A percentile compares a stretch with the other conserved stretches of the same genome.
Evolutionary conservation across 2,797 vertebrate species (phyloP).

Genomic region (Calcarius lapponicus): DNA sequence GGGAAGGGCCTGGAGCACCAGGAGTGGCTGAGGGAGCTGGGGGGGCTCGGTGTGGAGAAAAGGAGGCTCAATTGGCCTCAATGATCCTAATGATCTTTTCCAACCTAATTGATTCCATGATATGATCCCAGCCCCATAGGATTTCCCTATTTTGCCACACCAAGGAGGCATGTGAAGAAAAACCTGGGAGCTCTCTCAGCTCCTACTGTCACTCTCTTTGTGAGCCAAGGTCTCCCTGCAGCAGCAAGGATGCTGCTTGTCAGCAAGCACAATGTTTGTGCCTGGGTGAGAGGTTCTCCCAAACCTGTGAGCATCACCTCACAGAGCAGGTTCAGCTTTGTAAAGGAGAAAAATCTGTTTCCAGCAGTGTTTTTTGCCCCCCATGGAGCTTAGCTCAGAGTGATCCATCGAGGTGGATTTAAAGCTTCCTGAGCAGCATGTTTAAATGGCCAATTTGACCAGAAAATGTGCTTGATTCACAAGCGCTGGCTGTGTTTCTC

Average conservation of each 20-base stretch:
- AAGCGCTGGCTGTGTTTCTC: not conserved
- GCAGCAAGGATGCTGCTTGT: not conserved
- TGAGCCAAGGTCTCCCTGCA: not conserved
- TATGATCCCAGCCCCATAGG: accelerated
- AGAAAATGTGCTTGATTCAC: slow-evolving; percentile 27
- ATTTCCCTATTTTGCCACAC: not conserved
- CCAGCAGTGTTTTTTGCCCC: not conserved
- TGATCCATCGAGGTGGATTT: slow-evolving; percentile 7
- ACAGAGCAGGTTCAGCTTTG: not conserved
- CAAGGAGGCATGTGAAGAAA: not conserved
- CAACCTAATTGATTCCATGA: not conserved
- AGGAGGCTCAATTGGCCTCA: not conserved
- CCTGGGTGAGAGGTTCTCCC: not conserved
- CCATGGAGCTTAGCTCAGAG: not conserved
- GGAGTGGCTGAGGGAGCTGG: not conserved
- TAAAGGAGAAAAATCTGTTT: not conserved
- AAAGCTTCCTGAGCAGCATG: slow-evolving; percentile 38
- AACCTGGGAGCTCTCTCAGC: not conserved
- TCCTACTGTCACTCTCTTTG: not conserved
- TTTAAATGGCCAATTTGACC: slow-evolving; percentile 41
- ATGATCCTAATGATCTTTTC: not conserved
- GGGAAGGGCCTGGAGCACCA: not conserved
- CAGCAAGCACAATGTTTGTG: accelerated
- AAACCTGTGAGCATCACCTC: not conserved
- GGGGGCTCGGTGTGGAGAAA: not conserved